Percentiles rank a stretch among this genome's conserved stretches.
Conservation (phyloP, 2,888 invertebrate species). For the Gastrophysa polygoni region DNA sequence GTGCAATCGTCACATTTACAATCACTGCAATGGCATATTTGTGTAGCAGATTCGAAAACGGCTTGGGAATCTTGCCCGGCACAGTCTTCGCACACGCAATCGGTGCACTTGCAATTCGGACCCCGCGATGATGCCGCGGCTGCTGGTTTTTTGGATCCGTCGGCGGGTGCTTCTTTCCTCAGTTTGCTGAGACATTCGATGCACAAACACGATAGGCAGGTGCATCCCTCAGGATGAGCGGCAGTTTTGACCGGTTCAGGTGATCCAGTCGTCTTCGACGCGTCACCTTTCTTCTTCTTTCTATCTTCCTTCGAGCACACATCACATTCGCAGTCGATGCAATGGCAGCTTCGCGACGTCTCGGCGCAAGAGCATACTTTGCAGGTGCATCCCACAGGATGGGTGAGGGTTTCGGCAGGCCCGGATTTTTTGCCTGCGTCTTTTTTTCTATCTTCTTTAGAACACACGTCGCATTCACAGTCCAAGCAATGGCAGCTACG, state of each 20-base stretch:
- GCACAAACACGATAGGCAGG: slow-evolving; percentile 28
- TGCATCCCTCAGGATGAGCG: slow-evolving; percentile 24
- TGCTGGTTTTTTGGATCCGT: neutral
- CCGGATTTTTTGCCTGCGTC: too few species aligned
- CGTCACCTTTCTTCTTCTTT: neutral
- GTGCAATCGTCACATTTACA: slow-evolving; percentile 31
- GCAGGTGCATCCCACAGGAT: too few species aligned
- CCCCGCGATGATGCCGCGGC: neutral
- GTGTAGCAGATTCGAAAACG: neutral
- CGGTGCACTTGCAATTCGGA: slow-evolving; percentile 9
- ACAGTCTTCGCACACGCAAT: slow-evolving; percentile 20
- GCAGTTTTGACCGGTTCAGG: neutral
- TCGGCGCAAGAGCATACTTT: too few species aligned
- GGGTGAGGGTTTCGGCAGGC: neutral
- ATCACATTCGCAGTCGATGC: slow-evolving; percentile 33
- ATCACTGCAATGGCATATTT: slow-evolving; percentile 12
- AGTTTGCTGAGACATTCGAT: slow-evolving; percentile 17
- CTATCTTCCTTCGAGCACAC: slow-evolving; percentile 21
- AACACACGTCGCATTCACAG: slow-evolving; percentile 31
- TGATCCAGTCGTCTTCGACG: too few species aligned
- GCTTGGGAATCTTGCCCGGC: neutral
- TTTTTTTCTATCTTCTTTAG: slow-evolving; percentile 14
- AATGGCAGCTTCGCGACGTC: slow-evolving; percentile 26
- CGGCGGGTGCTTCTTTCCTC: neutral
- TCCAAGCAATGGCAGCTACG: slow-evolving; percentile 32